Base-by-base conservation (phyloP, 2,888 invertebrate genomes). In the Vanessa cardui region DNA sequence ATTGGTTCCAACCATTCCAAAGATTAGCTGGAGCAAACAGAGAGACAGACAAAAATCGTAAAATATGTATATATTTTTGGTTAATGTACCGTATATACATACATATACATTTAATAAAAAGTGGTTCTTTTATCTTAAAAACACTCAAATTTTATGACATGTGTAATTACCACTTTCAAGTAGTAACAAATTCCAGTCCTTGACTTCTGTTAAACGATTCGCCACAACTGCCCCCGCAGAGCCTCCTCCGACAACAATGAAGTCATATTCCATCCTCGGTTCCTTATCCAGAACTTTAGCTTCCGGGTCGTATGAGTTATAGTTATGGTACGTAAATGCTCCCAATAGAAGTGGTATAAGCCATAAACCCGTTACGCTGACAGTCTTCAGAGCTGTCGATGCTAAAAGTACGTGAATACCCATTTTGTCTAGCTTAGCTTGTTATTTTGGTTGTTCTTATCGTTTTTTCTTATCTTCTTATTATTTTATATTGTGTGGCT, bases 171-270 rank as follows among this genome's bases (percentile, higher is more conserved):
- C 93, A 54, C 96, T 97, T 88, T 98, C 98, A 61, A 98, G 85
- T 7, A 98, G 90, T 44, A 98, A 91, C 0, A 97, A 95, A 72
- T 94, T 96, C 97, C 97, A 97, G 54, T 94, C 92, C 6, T 94
- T 93, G 52, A 96, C 90, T 85, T 97, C 97, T 18, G 96, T 96
- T 58, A 97, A 87, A 20, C 98, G 94, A 80, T 94, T 97, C 9
- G 98, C 97, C 1, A 98, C 94, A 1, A 98, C 98, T 0, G 98
- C 97, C 0, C 98, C 98, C 0, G 98, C 98, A 0, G 97, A 97
- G 0, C 98, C 98, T 2, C 96, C 97, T 4, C 98, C 98, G 6
- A 98, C 93, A 1, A 97, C 94, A 33, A 98, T 93, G 80, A 97
- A 97, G 82, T 98, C 98, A 82, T 98, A 97, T 80, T 97, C 96